Conservation (phyloP, 1,140 invertebrate genomes). For the Mylabris phalerata region DNA sequence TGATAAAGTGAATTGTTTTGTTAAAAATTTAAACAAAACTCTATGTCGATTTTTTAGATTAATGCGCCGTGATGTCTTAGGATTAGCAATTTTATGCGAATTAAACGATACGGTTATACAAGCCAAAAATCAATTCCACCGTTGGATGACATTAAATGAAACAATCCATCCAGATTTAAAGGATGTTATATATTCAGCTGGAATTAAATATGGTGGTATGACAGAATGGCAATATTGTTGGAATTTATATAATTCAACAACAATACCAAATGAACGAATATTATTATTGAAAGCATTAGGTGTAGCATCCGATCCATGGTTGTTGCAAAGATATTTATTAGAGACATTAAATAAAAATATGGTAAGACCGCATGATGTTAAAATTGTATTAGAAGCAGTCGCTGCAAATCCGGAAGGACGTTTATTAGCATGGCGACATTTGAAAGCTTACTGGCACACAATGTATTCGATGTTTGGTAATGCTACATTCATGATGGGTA, state of each 20-base stretch:
- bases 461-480: conserved; percentile 60
- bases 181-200: conserved; percentile 66
- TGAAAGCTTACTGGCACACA: conserved; percentile 65
- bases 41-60: conserved; percentile 27
- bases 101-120: conserved; percentile 56
- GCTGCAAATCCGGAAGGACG: conserved; percentile 64
- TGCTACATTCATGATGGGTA: conserved; percentile 60
- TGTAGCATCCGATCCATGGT: conserved; percentile 61
- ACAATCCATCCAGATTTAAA: conserved; percentile 62
- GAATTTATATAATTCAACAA: conserved; percentile 60
- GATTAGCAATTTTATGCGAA: conserved; percentile 54
- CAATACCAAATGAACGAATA: conserved; percentile 59
- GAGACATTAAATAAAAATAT: conserved; percentile 53
- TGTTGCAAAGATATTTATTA: conserved; percentile 62
- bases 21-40: neutral
- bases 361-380: conserved; percentile 64
- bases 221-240: conserved; percentile 72
- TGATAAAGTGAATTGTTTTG: conserved; percentile 51
- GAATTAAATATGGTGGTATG: conserved; percentile 60
- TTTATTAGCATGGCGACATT: conserved; percentile 68
- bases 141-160: conserved; percentile 56
- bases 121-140: conserved; percentile 55
- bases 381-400: conserved; percentile 59
- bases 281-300: conserved; percentile 65
- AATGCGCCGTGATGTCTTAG: conserved; percentile 34